Evolutionary conservation across 2,113 vertebrate genomes (phyloP), one percentile per base, ranked within the genome.

Genomic region (Megaceryle torquata): DNA sequence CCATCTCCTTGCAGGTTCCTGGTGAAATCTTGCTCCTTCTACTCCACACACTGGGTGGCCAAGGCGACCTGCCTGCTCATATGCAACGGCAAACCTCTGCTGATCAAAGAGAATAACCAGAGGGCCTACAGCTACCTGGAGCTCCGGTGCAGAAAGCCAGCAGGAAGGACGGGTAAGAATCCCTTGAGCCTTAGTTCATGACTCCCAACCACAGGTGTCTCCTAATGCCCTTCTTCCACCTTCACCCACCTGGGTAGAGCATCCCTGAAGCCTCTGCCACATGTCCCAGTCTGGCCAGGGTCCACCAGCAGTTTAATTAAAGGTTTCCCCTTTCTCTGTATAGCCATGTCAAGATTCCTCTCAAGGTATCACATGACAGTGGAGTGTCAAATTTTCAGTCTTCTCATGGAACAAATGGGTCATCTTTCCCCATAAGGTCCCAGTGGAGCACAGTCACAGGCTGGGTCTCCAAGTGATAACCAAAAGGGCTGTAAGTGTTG

Each of bases 1-100:
- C 44, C 33, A 63, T 74, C 15, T 81, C 53, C 43, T 96, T 65
- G 14, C 94, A 98, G 98, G 82, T 82, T 98, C 46, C 94, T 97
- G 67, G 97, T 98, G 71, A 98, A 97, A 95, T 88, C 89, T 75
- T 98, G 98, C 71, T 98, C 98, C n/a, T 96, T 97, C 77, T 98
- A 93, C 80, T 92, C 93, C 41, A 92, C 87, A 0, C 86, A 98
- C 90, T 98, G 97, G 97, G 96, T 97, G 53, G 97, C 97, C 53
- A 98, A 97, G 69, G 86, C 61, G 12, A 96, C 89, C 41, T 98
- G 97, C 65, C 78, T 98, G 72, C 92, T 98, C 11, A 56, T 91
- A 28, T 92, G 91, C 71, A 96, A 96, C 5, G 94, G 96, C 39
- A 97, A 88, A 86, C 91, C 96, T n/a, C 65, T 98, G 80, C 87